A percentile compares a stretch with the other conserved stretches of the same genome.
phyloP scores from a whole-genome alignment of 2,888 invertebrate species.

The Brenthis ino region DNA sequence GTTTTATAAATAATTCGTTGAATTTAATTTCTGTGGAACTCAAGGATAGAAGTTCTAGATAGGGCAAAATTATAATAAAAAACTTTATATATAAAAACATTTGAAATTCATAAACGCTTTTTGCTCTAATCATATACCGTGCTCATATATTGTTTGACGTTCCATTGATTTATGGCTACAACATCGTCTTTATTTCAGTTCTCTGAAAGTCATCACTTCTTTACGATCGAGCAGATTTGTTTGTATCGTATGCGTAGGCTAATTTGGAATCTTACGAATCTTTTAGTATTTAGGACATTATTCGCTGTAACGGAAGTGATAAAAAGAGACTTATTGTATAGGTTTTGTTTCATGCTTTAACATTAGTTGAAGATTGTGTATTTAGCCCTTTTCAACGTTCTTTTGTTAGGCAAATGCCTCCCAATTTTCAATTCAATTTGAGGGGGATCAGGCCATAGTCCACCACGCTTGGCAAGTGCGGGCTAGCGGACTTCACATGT shows the following conservation, averaged over 20 bases:
- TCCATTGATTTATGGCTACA: conserved; percentile 58
- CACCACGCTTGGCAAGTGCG: too few species aligned
- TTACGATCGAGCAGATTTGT: conserved; percentile 62
- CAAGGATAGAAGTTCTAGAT: too few species aligned
- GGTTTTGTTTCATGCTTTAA: background rate
- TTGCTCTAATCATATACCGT: conserved; percentile 34
- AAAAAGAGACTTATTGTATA: conserved; percentile 10
- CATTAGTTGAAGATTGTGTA: too few species aligned
- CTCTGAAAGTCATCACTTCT: conserved; percentile 60
- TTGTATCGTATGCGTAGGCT: conserved; percentile 52
- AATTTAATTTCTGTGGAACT: too few species aligned
- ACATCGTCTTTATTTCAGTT: conserved; percentile 53
- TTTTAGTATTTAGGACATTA: conserved; percentile 22
- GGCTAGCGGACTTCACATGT: too few species aligned
- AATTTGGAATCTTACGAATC: conserved; percentile 28
- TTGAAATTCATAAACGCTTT: conserved; percentile 22
- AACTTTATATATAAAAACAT: background rate
- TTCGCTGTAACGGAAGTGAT: conserved; percentile 13
- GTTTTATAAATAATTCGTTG: too few species aligned
- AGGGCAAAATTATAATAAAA: too few species aligned
- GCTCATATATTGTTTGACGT: conserved; percentile 54
- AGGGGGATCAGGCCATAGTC: too few species aligned
- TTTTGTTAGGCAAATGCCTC: too few species aligned
- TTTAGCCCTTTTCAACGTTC: too few species aligned
- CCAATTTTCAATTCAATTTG: too few species aligned